These are phyloP conservation scores for Onchidella celtica DNA, from an alignment of 2,888 invertebrate genomes.

Conservation along the genomic window DNA sequence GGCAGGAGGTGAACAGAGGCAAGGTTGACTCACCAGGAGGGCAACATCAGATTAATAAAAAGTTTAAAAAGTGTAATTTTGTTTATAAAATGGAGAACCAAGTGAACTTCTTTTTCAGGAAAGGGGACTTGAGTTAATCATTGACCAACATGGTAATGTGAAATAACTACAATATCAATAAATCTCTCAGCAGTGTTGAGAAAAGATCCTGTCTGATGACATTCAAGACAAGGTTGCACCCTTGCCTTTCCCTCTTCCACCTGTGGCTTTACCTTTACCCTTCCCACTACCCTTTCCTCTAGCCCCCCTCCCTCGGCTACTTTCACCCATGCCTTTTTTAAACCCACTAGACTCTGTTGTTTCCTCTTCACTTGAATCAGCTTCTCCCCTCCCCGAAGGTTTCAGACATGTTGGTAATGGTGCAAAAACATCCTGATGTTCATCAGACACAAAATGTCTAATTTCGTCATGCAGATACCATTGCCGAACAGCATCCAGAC, in stretches of 20 bases:
- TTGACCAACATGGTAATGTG: background rate
- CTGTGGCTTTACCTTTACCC: background rate
- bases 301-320: background rate
- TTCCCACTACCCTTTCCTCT: background rate
- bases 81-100: background rate
- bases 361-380: background rate
- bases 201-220: background rate
- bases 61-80: background rate
- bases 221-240: background rate
- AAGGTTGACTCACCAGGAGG: background rate
- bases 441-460: background rate
- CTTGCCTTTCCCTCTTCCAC: background rate
- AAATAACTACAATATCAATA: background rate
- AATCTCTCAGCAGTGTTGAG: background rate
- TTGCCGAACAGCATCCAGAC: background rate
- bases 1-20: background rate
- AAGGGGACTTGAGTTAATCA: background rate
- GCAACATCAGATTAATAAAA: background rate
- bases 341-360: background rate
- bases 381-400: background rate
- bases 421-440: background rate
- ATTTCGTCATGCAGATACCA: background rate
- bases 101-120: background rate
- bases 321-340: background rate
- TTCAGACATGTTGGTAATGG: background rate